A percentile compares a stretch with the other conserved stretches of the same genome.
Conservation (phyloP, 2,113 vertebrate species). For the Chiloscyllium plagiosum region DNA sequence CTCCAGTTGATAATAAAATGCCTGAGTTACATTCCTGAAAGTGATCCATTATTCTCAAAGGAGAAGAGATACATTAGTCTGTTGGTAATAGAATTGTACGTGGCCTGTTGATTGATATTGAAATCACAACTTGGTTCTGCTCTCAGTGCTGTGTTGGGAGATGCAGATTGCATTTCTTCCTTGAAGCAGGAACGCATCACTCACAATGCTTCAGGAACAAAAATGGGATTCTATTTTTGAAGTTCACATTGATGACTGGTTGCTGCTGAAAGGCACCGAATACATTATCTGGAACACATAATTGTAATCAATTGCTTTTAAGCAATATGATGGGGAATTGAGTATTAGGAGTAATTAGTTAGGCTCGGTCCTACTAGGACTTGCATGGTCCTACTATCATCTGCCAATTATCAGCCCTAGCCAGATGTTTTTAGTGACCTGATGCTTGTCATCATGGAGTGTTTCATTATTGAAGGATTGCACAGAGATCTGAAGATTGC, state of each 20-base stretch:
- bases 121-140: neutral
- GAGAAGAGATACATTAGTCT: neutral
- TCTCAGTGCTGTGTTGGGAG: neutral
- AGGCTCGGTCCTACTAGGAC: neutral
- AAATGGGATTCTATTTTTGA: neutral
- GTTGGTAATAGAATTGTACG: neutral
- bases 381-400: neutral
- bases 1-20: conserved; percentile 1
- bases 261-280: neutral
- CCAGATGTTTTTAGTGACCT: neutral
- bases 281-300: neutral
- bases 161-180: neutral
- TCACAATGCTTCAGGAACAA: neutral
- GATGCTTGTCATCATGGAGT: neutral
- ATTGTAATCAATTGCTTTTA: neutral
- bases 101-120: neutral
- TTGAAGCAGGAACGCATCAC: neutral
- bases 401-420: neutral
- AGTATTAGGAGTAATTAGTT: neutral
- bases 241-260: neutral
- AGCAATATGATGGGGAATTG: neutral
- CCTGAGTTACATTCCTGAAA: conserved; percentile 18
- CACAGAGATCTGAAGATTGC: neutral
- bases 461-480: neutral
- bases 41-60: neutral